Evolutionary conservation across 2,888 invertebrate species (phyloP), one percentile per base, ranked within the genome.

Genomic region (Eudasyphora cyanicolor): DNA sequence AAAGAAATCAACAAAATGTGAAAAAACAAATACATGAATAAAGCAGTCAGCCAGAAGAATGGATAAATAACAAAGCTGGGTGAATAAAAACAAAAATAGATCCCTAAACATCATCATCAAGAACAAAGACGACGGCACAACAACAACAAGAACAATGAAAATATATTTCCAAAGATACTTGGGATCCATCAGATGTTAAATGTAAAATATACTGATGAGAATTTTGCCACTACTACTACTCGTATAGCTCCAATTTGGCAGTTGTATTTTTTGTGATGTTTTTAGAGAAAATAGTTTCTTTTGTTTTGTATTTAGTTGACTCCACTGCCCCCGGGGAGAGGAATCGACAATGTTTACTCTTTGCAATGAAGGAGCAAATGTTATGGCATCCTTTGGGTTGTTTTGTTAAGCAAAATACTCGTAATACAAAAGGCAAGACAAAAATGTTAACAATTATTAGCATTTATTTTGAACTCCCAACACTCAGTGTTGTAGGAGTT

Each of bases 31-130:
- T 19, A 54, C 67, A 60, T 7, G 42, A 32, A 74, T 76, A 54
- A 35, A 71, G 71, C 76, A 76, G 67, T 76, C 77, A 78, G 70
- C 35, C 69, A 60, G 60, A 74, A 82, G 62, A 29, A 60, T 60
- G 60, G 57, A 77, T 78, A 78, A 78, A 70, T 24, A 75, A 77
- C 64, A 64, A 38, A 64, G 35, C 10, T 35, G 6, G 10, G 35
- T 42, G 42, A 29, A 27, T 17, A 12, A 73, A 38, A 60, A 35
- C 5, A 45, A 10, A 57, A 76, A 14, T 51, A 80, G n/a, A n/a
- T n/a, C n/a, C n/a, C 8, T 35, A 19, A n/a, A 76, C 21, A 45
- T 19, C 21, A 76, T 27, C 6, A 81, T 57, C 73, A 76, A 70
- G 67, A 74, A 38, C 32, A 24, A 51, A n/a, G 4, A 19, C n/a